Base-by-base conservation (phyloP, 2,888 invertebrate species). In the Polydesmus complanatus region DNA sequence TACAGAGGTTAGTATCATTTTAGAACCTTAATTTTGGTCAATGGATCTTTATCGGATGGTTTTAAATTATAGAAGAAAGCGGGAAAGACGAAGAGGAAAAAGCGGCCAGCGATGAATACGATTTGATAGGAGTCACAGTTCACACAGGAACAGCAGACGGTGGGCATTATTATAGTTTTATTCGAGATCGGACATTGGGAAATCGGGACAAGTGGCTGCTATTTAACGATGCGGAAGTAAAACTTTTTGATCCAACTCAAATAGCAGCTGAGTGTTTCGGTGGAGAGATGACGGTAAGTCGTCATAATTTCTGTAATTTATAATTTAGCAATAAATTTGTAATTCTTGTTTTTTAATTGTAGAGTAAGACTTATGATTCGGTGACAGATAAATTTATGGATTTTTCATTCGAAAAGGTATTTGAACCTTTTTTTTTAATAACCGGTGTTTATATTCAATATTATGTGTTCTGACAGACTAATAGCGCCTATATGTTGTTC, bases 101-200 rank as follows among this genome's bases (percentile, higher is more conserved):
- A 19, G n/a, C 8, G 5, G 5, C 25, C 2, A 50, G 50, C 19
- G 58, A 58, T 65, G 75, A 78, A 63, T 81, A 88, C 75, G 89
- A 90, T 73, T 74, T 92, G 65, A 90, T 90, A 64, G 95, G 95
- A 14, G 93, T 95, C 14, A 95, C 95, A 0, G 95, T 95, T 0
- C 95, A 95, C 76, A 95, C 95, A 19, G 95, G 95, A n/a, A 95
- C 93, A 0, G 95, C 95, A 1, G 95, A 95, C 73, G 94, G 94
- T 59, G 95, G 95, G 0, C 95, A 95, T 75, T 95, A 95, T 75
- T 94, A 94, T 75, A 74, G 75, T 87, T 95, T 95, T 73, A 95
- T 95, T 64, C 83, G 92, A 66, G 94, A 94, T 75, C 80, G 92
- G 48, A 83, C 83, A 62, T 77, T 77, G 1, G 74, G 77, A 1